Base-by-base conservation (phyloP, 2,113 vertebrate species). In the Cebidichthys violaceus region DNA sequence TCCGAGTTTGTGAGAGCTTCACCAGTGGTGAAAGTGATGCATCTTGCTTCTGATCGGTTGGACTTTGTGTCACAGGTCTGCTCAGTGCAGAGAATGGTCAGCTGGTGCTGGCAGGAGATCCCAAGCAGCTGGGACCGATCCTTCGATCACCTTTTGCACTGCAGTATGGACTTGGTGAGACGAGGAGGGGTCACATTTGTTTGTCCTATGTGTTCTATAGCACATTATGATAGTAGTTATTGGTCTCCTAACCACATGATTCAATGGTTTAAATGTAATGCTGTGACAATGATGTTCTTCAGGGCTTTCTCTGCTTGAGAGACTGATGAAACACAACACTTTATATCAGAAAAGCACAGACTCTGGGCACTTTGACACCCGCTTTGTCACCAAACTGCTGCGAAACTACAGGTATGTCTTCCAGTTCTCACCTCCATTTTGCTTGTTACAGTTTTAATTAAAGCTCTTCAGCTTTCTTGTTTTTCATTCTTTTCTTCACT, bases 101-200 rank as follows among this genome's bases (percentile, higher is more conserved):
- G 92, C 82, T 99, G 89, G 97, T 99, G 85, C 92, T 99, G 92
- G 97, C 97, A 11, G 98, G 98, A 92, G 98, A 99, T 81, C 97
- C 97, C 22, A 88, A 96, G 90, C 98, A 99, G 92, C 94, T 99
- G 79, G 97, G 98, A 6, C 97, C 98, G 0, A 81, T 97, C 65
- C 91, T 98, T 55, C 94, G 94, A 6, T 99, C 97, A 0, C 96
- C 95, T 0, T 71, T 97, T 27, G 95, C 96, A 18, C 83, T 91
- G 18, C 62, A 95, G 61, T 74, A 97, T 0, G 97, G 96, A 62
- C 92, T 99, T 65, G 95, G 98, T 93, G 77, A 86, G 90, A 80
- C 2, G 3, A 6, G 29, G 15, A 9, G 4, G 43, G 22, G 29
- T 62, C 17, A 1, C 41, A 22, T 79, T 24, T 6, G n/a, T 57